Evolutionary conservation across 2,888 invertebrate species (phyloP).

Genomic region (Steromphala cineraria): DNA sequence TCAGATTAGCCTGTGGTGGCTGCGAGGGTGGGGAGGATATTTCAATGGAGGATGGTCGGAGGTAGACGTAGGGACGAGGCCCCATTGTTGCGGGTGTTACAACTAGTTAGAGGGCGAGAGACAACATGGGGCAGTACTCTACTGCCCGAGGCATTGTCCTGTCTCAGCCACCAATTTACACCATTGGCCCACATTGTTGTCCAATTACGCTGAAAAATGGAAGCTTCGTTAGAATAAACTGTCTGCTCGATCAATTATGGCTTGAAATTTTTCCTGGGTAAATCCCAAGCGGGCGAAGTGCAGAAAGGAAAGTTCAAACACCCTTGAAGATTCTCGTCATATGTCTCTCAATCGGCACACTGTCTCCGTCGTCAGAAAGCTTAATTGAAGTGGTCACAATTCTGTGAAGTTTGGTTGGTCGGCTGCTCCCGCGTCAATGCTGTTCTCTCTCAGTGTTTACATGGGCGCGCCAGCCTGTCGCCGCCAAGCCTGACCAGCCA

Average conservation of each 20-base stretch:
- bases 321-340: conserved; percentile 3
- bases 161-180: not conserved
- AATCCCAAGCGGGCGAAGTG: not conserved
- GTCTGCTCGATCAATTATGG: conserved; percentile 19
- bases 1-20: conserved; percentile 12
- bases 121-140: not conserved
- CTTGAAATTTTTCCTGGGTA: not conserved
- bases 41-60: not conserved
- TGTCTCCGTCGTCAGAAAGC: not conserved
- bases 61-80: not conserved
- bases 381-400: conserved; percentile 16
- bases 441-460: conserved; percentile 39
- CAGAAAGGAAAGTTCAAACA: conserved; percentile 14
- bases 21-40: not conserved
- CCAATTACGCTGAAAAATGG: conserved; percentile 19
- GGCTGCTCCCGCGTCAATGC: conserved; percentile 11
- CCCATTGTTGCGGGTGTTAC: not conserved
- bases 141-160: not conserved
- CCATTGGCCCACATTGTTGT: conserved; percentile 12
- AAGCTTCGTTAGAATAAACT: conserved; percentile 10
- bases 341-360: conserved; percentile 12
- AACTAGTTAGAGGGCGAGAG: not conserved
- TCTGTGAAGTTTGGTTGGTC: not conserved
- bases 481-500: conserved; percentile 36
- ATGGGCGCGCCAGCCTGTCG: conserved; percentile 47